Evolutionary conservation across 1,140 invertebrate species (phyloP).

Genomic region (Alviniconcha marisindica): DNA sequence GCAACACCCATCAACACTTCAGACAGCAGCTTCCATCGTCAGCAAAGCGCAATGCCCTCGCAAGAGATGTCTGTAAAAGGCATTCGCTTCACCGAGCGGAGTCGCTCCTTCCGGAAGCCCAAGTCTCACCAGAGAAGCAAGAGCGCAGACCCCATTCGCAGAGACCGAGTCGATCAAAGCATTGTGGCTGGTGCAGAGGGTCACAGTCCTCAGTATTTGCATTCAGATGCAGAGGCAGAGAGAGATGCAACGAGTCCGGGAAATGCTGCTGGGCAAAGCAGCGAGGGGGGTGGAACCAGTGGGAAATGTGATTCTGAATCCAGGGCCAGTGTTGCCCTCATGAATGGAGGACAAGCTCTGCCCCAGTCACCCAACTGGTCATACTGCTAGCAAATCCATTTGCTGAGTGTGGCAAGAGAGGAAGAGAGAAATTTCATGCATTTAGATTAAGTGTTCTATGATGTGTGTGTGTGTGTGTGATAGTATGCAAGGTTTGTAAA

Average conservation of each 20-base stretch:
- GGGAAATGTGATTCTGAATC: background rate
- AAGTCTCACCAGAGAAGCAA: constrained; percentile 8
- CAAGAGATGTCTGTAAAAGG: constrained; percentile 57
- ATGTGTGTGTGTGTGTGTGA: too few species aligned
- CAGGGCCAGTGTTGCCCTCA: too few species aligned
- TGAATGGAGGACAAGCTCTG: too few species aligned
- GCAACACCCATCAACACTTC: background rate
- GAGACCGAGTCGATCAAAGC: background rate
- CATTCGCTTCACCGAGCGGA: constrained; percentile 61
- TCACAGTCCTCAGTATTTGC: background rate
- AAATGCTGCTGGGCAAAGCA: background rate
- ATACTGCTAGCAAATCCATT: too few species aligned
- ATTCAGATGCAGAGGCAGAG: background rate
- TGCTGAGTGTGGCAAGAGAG: too few species aligned
- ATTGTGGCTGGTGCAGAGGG: background rate
- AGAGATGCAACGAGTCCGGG: background rate
- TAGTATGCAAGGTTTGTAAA: too few species aligned
- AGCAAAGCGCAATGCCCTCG: constrained; percentile 51
- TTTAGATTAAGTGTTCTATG: too few species aligned
- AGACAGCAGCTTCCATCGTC: constrained; percentile 43
- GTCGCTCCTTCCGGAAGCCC: constrained; percentile 59
- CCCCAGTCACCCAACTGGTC: too few species aligned
- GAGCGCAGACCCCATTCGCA: constrained; percentile 14
- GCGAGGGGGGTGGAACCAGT: background rate
- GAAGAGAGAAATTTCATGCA: too few species aligned